Evolutionary conservation across 2,888 invertebrate species (phyloP).

Genomic region (Priocnemis perturbator): DNA sequence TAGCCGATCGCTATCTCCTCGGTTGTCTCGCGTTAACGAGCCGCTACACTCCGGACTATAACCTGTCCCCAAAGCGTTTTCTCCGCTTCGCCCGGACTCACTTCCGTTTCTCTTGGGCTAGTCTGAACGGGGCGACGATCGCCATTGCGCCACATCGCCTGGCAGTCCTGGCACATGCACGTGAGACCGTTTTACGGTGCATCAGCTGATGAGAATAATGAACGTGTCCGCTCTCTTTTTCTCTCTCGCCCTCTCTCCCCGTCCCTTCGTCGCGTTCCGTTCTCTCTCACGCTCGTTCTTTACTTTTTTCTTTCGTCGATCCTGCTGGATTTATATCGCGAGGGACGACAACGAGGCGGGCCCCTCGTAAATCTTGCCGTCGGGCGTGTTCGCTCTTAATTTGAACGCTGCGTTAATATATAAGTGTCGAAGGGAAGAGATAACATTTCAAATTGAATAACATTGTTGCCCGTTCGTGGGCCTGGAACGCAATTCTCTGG

Average conservation of each 20-base stretch:
- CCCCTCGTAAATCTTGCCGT: constrained; percentile 41
- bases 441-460: constrained; percentile 11
- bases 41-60: constrained; percentile 44
- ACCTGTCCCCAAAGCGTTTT: constrained; percentile 45
- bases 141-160: constrained; percentile 1
- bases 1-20: constrained; percentile 70
- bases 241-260: constrained; percentile 1
- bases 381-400: constrained; percentile 30
- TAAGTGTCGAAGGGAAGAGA: neutral
- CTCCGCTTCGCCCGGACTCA: constrained; percentile 21
- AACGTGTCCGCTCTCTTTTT: constrained; percentile 1
- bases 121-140: neutral
- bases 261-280: neutral
- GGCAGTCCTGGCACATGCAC: constrained; percentile 1
- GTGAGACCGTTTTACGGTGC: neutral
- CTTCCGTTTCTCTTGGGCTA: constrained; percentile 10
- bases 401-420: constrained; percentile 44
- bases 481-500: too few relatives aligned
- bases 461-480: constrained; percentile 4
- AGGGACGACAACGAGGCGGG: constrained; percentile 29
- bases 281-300: constrained; percentile 14
- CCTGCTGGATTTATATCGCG: constrained; percentile 24
- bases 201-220: constrained; percentile 11
- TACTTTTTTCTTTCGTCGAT: constrained; percentile 17
- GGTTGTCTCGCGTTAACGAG: constrained; percentile 71